Percentiles rank a stretch among this genome's conserved stretches.
These are phyloP conservation scores for Anguilla japonica DNA, from an alignment of 2,113 vertebrate species.

Conservation along the genomic window DNA sequence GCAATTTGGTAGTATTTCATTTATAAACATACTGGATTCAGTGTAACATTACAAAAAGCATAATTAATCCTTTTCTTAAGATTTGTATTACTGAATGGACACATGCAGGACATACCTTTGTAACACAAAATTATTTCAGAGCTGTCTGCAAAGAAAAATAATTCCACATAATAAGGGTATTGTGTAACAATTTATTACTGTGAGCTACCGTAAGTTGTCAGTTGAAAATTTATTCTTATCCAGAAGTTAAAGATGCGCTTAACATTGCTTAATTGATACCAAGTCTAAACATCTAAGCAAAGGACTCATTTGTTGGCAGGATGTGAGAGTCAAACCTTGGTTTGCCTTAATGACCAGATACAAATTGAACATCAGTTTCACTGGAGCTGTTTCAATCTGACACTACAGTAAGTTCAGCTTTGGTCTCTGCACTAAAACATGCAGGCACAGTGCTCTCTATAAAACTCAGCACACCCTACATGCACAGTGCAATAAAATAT, in stretches of 20 bases:
- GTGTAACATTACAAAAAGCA: conserved; percentile 27
- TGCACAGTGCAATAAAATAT: neutral
- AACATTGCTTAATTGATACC: neutral
- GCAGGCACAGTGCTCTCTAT: neutral
- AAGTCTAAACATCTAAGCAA: neutral
- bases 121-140: neutral
- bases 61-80: conserved; percentile 29
- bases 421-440: neutral
- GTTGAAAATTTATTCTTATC: neutral
- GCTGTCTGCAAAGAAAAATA: too few relatives aligned
- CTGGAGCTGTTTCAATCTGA: neutral
- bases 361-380: neutral
- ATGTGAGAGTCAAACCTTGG: conserved; percentile 11
- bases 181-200: too few relatives aligned
- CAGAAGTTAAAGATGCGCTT: conserved; percentile 1
- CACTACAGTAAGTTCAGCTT: neutral
- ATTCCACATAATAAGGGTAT: too few relatives aligned
- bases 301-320: neutral
- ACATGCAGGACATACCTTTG: neutral
- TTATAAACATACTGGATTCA: conserved; percentile 27
- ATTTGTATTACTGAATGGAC: conserved; percentile 11
- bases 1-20: conserved; percentile 6
- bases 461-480: neutral
- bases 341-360: neutral
- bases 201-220: too few relatives aligned